Base-by-base conservation (phyloP, 2,113 vertebrate species). In the Lepisosteus osseus region DNA sequence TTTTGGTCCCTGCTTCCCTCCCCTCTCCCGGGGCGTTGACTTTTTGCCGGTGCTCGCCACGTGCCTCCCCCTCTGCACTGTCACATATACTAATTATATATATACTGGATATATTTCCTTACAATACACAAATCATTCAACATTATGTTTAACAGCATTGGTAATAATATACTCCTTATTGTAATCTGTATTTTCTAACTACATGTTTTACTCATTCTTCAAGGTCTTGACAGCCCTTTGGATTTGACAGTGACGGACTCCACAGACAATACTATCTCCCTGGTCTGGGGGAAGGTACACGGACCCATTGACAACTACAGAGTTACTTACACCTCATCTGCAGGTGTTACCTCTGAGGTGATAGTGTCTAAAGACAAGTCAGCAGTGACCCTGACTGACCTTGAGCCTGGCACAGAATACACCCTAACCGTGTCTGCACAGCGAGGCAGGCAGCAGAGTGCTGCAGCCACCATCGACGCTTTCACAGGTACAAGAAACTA, bases 301-400 rank as follows among this genome's bases (percentile, higher is more conserved):
- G 97, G 96, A 8, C 96, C 97, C 62, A 96, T 99, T 0, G 97
- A 99, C 85, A 95, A 98, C 84, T 99, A 99, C 81, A 92, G 90
- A 7, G 78, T 99, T 80, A 96, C 90, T 71, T 98, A 95, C 82
- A 96, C 93, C 1, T 96, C 97, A 0, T 93, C 95, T 57, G 93
- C 91, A 0, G 97, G 97, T 4, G 83, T 93, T 64, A 89, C 91
- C 40, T 94, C 94, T 0, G 96, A 99, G 86, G 89, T 96, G 79
- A 97, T 92, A 0, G 94, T 97, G 65, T 89, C 95, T 65, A 91
- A 72, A 77, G 92, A 96, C 0, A 70, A 85, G 51, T 94, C 89
- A 0, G 88, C 90, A 4, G 89, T 94, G 61, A 97, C 93, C 0
- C 87, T 99, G 78, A 90, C 81, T 0, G 94, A 95, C 62, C 90